Percentiles rank a stretch among this genome's conserved stretches.
phyloP scores from a whole-genome alignment of 2,797 vertebrate genomes.

The Hipposideros larvatus region DNA sequence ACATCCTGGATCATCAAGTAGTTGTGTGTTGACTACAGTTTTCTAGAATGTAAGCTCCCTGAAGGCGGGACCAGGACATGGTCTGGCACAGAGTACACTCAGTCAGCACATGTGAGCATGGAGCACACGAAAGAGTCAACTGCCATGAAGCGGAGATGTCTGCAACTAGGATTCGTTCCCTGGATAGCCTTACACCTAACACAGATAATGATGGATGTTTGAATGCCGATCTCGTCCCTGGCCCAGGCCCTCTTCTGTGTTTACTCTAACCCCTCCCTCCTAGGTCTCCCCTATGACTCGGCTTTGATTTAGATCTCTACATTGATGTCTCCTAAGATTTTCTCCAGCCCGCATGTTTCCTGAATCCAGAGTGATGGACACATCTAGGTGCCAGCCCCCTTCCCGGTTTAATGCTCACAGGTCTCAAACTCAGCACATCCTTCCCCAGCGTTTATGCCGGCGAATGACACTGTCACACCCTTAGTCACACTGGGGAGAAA shows the following conservation, averaged over 20 bases:
- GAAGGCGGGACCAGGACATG: not conserved
- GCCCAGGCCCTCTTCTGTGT: not conserved
- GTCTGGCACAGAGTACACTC: not conserved
- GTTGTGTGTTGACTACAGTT: not conserved
- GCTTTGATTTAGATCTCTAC: not conserved
- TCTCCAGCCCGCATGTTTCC: not conserved
- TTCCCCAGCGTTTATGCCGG: not conserved
- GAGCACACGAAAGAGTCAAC: not conserved
- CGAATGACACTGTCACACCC: fast-evolving
- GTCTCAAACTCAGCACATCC: not conserved
- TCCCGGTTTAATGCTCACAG: not conserved
- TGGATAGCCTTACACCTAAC: not conserved
- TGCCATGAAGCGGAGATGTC: not conserved
- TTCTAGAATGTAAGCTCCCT: not conserved
- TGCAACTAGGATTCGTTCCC: not conserved
- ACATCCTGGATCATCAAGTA: not conserved
- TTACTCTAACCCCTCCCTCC: not conserved
- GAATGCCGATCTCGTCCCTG: not conserved
- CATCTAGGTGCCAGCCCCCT: not conserved
- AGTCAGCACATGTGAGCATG: not conserved
- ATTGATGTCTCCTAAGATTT: not conserved
- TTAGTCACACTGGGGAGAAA: not conserved
- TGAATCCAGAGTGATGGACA: not conserved
- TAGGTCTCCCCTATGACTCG: not conserved
- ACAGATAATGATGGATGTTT: not conserved